Base-by-base conservation (phyloP, 2,113 vertebrate species). In the Tamias sibiricus region DNA sequence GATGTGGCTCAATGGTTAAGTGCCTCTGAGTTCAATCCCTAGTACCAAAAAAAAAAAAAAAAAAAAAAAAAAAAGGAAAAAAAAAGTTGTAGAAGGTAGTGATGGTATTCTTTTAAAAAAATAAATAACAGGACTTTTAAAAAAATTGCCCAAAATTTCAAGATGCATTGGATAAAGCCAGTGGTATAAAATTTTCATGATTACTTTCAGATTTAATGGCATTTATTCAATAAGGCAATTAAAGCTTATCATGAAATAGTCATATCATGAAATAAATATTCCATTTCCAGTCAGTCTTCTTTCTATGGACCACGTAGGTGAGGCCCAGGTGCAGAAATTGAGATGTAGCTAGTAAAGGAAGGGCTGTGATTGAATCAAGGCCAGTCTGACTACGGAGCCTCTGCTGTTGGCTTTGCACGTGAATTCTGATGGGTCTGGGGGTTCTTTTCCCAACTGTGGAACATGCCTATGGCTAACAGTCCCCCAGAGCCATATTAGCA, bases 161-260 rank as follows among this genome's bases (percentile, higher is more conserved):
- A 54, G 72, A 47, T 89, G 16, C 12, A 47, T 24, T 92, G 81
- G 47, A 2, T 72, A 95, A 66, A 87, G 57, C 22, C 16, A 72
- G 57, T 14, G 35, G 35, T 87, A 90, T 90, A 69, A 85, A 40
- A 49, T 28, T 87, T 69, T 76, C 40, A 85, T 64, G 64, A 68
- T 92, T 24, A 42, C 49, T 26, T 90, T 24, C 20, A 49, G 68
- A 77, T 64, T 71, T 66, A 82, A 75, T 49, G 26, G 14, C 28
- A 22, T 87, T 77, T n/a, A 54, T 90, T 87, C 44, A 87, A 72
- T 68, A 83, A 92, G 22, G 3, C 40, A 54, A 30, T 47, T 57
- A 69, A 86, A 75, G 40, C 26, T 9, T 49, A 35, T 47, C 81
- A 47, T 72, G 54, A 57, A 57, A 57, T 57, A 72, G 44, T 14